A percentile compares a stretch with the other conserved stretches of the same genome.
These are phyloP conservation scores for Leptatherina wallacei DNA, from an alignment of 2,797 vertebrate species.

Conservation along the genomic window DNA sequence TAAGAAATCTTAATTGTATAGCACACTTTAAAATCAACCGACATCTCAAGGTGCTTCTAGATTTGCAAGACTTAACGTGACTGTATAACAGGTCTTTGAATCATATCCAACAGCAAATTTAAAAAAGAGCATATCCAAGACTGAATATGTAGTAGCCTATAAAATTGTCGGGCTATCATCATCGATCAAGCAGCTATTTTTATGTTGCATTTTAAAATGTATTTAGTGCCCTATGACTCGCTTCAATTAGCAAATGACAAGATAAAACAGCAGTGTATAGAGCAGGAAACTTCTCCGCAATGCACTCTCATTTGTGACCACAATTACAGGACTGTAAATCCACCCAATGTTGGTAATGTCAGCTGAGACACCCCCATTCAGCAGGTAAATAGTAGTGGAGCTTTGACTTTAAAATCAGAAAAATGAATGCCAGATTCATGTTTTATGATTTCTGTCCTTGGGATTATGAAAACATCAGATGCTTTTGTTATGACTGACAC, in stretches of 20 bases:
- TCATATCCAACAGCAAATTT: neutral
- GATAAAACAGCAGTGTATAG: neutral
- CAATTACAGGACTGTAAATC: conserved; percentile 30
- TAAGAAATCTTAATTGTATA: no score
- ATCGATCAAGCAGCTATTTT: neutral
- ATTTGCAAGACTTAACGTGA: neutral
- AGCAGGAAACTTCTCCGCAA: neutral
- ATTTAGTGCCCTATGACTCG: neutral
- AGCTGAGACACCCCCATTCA: neutral
- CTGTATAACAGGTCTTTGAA: neutral
- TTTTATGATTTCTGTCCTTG: no score
- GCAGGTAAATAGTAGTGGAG: conserved; percentile 16
- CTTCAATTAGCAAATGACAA: conserved; percentile 1
- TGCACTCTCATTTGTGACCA: conserved; percentile 1
- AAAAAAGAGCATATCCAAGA: conserved; percentile 3
- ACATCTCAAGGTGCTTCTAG: neutral
- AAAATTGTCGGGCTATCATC: neutral
- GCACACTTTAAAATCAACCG: no score
- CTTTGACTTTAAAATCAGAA: conserved; percentile 17
- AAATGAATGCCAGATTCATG: conserved; percentile 5
- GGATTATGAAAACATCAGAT: conserved; percentile 8
- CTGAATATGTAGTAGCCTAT: neutral
- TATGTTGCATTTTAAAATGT: neutral
- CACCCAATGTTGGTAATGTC: neutral
- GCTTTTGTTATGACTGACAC: neutral